Evolutionary conservation across 1,140 invertebrate genomes (phyloP).

Genomic region (Tribolium madens): DNA sequence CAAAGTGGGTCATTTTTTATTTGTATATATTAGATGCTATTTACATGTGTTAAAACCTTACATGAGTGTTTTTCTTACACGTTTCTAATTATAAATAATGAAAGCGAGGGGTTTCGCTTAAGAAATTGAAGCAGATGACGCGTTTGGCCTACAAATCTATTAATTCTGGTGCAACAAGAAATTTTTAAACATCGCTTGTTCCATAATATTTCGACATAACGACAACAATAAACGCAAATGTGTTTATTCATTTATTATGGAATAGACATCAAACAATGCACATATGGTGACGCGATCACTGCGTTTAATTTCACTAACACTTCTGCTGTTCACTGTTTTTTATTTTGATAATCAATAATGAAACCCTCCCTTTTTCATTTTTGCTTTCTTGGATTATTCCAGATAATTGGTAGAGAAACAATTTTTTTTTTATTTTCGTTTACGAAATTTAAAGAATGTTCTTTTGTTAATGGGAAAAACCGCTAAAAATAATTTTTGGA

Average conservation of each 20-base stretch:
- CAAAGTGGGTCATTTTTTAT: conserved; percentile 37
- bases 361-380: too few relatives aligned
- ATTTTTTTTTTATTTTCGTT: too few relatives aligned
- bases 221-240: neutral
- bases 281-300: neutral
- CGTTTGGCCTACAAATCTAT: conserved; percentile 11
- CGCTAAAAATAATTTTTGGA: too few relatives aligned
- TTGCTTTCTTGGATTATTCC: too few relatives aligned
- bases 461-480: too few relatives aligned
- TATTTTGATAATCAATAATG: too few relatives aligned
- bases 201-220: neutral
- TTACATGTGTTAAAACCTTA: conserved; percentile 36
- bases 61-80: conserved; percentile 12
- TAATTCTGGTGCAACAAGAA: neutral
- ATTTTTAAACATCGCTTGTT: neutral
- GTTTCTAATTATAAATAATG: conserved; percentile 23
- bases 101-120: neutral
- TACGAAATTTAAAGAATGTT: too few relatives aligned
- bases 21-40: neutral
- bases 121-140: neutral
- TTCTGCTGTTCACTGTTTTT: neutral
- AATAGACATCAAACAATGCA: neutral
- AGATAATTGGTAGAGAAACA: too few relatives aligned
- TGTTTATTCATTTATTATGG: neutral
- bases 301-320: neutral